phyloP scores from a whole-genome alignment of 1,140 invertebrate species.

The Rhizoglyphus robini region DNA sequence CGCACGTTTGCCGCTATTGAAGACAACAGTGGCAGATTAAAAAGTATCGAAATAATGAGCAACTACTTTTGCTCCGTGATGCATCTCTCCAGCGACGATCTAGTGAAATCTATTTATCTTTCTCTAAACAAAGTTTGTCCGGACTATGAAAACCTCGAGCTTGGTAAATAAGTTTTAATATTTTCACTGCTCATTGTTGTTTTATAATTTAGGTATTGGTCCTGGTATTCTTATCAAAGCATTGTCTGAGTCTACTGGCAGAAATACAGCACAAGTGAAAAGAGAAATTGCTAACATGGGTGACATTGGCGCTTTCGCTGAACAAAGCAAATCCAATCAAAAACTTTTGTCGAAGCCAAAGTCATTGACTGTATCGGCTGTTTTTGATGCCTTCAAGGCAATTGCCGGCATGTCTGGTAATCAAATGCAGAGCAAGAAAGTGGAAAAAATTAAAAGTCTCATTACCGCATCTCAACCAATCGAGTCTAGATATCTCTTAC shows the following conservation, averaged over 20 bases:
- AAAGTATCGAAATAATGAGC: slow-evolving; percentile 82
- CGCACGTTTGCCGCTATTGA: slow-evolving; percentile 84
- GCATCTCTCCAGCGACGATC: slow-evolving; percentile 66
- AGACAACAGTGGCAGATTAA: slow-evolving; percentile 63
- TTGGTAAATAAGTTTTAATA: slow-evolving; percentile 42
- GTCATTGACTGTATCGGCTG: slow-evolving; percentile 42
- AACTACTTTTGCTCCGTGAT: slow-evolving; percentile 92
- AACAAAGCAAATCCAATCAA: slow-evolving; percentile 74
- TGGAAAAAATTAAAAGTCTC: slow-evolving; percentile 76
- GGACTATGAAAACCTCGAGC: slow-evolving; percentile 74
- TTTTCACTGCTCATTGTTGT: neutral
- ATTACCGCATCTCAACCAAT: slow-evolving; percentile 79
- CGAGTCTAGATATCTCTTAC: slow-evolving; percentile 81
- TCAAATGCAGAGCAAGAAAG: slow-evolving; percentile 67
- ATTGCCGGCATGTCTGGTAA: slow-evolving; percentile 75
- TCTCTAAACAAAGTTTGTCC: slow-evolving; percentile 90
- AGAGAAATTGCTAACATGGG: slow-evolving; percentile 59
- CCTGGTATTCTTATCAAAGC: slow-evolving; percentile 88
- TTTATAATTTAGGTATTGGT: slow-evolving; percentile 46
- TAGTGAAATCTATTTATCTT: slow-evolving; percentile 78
- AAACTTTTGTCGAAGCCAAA: slow-evolving; percentile 59
- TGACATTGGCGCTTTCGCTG: slow-evolving; percentile 84
- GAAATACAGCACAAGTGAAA: slow-evolving; percentile 71
- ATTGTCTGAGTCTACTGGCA: slow-evolving; percentile 78
- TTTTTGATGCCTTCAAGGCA: slow-evolving; percentile 75